phyloP scores from a whole-genome alignment of 2,797 vertebrate genomes.

The Thaleichthys pacificus region DNA sequence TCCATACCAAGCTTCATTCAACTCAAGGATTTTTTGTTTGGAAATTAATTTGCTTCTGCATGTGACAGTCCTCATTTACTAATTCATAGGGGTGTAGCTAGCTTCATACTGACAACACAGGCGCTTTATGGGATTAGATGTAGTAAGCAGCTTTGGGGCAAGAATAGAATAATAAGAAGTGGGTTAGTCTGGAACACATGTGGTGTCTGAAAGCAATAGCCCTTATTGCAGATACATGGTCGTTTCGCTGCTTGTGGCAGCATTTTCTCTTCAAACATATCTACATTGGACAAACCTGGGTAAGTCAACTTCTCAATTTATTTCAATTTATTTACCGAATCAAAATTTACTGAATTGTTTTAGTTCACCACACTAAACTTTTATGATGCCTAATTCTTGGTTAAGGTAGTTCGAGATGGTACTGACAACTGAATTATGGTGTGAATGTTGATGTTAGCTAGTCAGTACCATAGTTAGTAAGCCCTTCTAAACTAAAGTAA shows the following conservation, averaged over 20 bases:
- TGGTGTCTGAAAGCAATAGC: slow-evolving; percentile 12
- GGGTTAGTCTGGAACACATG: slow-evolving; percentile 69
- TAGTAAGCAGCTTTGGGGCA: slow-evolving; percentile 86
- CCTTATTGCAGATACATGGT: slow-evolving; percentile 1
- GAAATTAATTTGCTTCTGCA: not conserved
- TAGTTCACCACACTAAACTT: not conserved
- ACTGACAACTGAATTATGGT: not conserved
- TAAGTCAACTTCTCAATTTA: slow-evolving; percentile 30
- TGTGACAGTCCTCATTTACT: not conserved
- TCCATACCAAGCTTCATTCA: not conserved
- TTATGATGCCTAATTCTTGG: not conserved
- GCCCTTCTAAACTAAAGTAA: not conserved
- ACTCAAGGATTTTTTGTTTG: not conserved
- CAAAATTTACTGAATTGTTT: not conserved
- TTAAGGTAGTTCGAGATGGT: not conserved
- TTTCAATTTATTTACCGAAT: not conserved
- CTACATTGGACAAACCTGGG: slow-evolving; percentile 15
- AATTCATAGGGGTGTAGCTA: slow-evolving; percentile 14
- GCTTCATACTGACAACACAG: slow-evolving; percentile 54
- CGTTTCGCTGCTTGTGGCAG: not conserved
- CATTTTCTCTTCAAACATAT: not conserved
- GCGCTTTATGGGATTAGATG: slow-evolving; percentile 80
- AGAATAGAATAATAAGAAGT: slow-evolving; percentile 85
- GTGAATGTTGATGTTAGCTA: not conserved
- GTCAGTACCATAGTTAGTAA: not conserved